Conservation (phyloP, 2,888 invertebrate species). For the Cyrtodaria siliqua region DNA sequence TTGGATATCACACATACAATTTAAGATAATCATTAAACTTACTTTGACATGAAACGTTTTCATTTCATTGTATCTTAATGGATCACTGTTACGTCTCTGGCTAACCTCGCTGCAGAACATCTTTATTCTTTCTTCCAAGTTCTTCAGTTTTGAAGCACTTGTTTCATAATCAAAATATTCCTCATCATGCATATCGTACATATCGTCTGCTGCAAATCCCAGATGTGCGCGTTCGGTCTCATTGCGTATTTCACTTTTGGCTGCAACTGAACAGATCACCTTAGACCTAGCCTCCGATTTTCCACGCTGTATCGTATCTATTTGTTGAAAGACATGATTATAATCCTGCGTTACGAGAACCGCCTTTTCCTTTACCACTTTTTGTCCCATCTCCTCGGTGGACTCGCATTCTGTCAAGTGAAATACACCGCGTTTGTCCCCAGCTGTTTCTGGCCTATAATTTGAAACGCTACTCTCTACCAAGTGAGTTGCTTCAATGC, state of each 20-base stretch:
- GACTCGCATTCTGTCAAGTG: slow-evolving; percentile 67
- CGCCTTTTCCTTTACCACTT: slow-evolving; percentile 38
- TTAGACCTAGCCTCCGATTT: slow-evolving; percentile 69
- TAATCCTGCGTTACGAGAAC: slow-evolving; percentile 49
- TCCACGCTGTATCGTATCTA: slow-evolving; percentile 69
- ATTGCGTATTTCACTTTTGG: slow-evolving; percentile 64
- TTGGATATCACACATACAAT: too few species aligned
- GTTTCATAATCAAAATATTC: slow-evolving; percentile 82
- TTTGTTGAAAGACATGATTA: slow-evolving; percentile 69
- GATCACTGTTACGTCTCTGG: slow-evolving; percentile 40
- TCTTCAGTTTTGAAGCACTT: slow-evolving; percentile 75
- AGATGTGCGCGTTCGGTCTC: slow-evolving; percentile 55
- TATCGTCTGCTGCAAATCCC: slow-evolving; percentile 52
- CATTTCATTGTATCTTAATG: slow-evolving; percentile 62
- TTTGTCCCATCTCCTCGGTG: slow-evolving; percentile 36
- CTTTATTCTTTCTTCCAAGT: slow-evolving; percentile 73
- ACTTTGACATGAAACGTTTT: slow-evolving; percentile 72
- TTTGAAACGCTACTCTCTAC: background rate
- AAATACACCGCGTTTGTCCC: slow-evolving; percentile 44
- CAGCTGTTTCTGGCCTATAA: slow-evolving; percentile 49
- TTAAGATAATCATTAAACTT: too few species aligned
- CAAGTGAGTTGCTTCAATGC: slow-evolving; percentile 36
- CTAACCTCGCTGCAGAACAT: slow-evolving; percentile 67
- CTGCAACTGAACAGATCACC: slow-evolving; percentile 67
- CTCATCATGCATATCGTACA: slow-evolving; percentile 61